phyloP scores from a whole-genome alignment of 2,797 vertebrate species.

The Eulemur rubriventer region DNA sequence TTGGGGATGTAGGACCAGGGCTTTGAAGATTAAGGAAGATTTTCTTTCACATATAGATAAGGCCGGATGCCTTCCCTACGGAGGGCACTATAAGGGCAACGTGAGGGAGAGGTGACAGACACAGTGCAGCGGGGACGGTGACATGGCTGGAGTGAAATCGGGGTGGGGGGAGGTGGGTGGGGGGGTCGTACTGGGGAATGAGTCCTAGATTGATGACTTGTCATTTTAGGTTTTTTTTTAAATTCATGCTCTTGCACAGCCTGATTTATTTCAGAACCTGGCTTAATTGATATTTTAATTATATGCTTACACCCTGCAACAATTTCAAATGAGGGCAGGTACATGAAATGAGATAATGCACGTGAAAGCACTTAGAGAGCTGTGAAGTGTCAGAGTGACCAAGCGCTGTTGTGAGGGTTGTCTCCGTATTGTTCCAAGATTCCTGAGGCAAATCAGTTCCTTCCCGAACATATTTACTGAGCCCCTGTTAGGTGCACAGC shows the following conservation, averaged over 20 bases:
- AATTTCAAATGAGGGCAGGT: constrained; percentile 27
- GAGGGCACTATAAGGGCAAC: not conserved
- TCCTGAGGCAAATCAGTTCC: not conserved
- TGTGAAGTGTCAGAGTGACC: not conserved
- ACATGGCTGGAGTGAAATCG: not conserved
- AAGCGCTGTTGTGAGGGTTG: not conserved
- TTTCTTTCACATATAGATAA: not conserved
- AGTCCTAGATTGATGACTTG: not conserved
- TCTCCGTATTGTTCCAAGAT: not conserved
- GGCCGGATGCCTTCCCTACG: not conserved
- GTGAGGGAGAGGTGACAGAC: accelerated
- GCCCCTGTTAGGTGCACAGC: not conserved
- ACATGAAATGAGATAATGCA: not conserved
- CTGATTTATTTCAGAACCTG: constrained; percentile 38
- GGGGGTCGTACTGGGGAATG: not conserved
- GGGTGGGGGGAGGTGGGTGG: accelerated
- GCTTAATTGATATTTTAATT: constrained; percentile 60
- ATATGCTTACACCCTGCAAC: not conserved
- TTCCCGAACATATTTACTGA: not conserved
- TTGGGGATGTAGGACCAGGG: not conserved
- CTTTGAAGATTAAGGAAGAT: constrained; percentile 31
- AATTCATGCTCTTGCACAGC: not conserved
- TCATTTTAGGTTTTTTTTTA: not conserved
- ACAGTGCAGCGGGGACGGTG: accelerated
- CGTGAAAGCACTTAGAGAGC: not conserved